phyloP scores from a whole-genome alignment of 2,113 vertebrate genomes.

The Fulmarus glacialis region DNA sequence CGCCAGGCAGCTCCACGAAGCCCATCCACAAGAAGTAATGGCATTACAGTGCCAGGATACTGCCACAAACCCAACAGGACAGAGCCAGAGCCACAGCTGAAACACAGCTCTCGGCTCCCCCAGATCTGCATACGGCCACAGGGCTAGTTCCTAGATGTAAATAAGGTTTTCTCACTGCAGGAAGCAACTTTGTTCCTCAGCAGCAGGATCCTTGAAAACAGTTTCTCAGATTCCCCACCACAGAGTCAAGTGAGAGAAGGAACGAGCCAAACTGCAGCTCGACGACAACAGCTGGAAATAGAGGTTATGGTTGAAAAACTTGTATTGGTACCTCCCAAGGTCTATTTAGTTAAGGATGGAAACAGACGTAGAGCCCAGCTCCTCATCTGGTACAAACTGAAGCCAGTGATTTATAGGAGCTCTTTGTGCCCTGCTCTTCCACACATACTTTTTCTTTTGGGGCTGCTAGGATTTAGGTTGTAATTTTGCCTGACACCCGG shows the following conservation, averaged over 20 bases:
- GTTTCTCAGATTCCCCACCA: background rate
- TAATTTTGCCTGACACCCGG: background rate
- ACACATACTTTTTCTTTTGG: background rate
- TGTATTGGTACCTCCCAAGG: background rate
- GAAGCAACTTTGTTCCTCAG: background rate
- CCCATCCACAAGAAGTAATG: rapidly evolving
- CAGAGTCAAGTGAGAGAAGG: rapidly evolving
- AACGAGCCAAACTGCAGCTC: background rate
- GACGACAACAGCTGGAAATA: rapidly evolving
- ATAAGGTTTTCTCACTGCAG: rapidly evolving
- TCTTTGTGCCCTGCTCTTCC: background rate
- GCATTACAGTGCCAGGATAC: rapidly evolving
- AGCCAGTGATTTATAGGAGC: background rate
- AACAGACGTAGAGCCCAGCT: background rate
- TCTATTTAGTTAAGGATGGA: background rate
- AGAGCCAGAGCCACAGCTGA: background rate
- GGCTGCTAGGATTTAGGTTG: background rate
- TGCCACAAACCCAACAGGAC: background rate
- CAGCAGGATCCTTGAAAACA: background rate
- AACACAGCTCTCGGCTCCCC: background rate
- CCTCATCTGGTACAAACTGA: background rate
- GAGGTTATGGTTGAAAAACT: background rate
- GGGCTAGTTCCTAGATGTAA: rapidly evolving
- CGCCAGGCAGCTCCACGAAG: background rate
- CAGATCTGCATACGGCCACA: too few relatives aligned